phyloP scores from a whole-genome alignment of 2,888 invertebrate genomes.

The Calameuta idolon region DNA sequence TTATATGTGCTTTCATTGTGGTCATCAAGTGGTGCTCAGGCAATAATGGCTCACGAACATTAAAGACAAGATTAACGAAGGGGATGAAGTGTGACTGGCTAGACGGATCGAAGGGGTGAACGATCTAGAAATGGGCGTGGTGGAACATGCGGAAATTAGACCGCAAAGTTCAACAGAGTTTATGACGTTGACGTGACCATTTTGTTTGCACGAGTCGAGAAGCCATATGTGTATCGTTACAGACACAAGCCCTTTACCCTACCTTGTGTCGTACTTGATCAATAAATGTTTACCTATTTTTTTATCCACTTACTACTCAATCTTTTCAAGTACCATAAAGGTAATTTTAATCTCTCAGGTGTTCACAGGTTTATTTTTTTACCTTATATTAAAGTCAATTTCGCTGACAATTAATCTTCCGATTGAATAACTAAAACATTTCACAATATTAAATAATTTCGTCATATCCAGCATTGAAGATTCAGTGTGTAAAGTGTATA shows the following conservation, averaged over 20 bases:
- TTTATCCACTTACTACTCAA: neutral
- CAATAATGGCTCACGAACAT: neutral
- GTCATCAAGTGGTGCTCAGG: neutral
- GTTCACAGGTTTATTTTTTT: no score
- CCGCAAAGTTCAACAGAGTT: constrained; percentile 47
- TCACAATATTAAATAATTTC: no score
- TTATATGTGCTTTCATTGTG: neutral
- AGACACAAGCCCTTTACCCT: neutral
- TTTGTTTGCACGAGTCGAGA: constrained; percentile 46
- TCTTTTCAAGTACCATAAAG: neutral
- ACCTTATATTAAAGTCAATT: no score
- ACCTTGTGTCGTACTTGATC: constrained; percentile 11
- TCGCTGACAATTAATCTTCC: no score
- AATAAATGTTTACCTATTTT: neutral
- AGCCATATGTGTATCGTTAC: constrained; percentile 1
- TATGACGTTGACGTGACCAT: constrained; percentile 51
- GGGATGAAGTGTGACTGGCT: neutral
- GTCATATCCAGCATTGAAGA: no score
- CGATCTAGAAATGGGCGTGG: constrained; percentile 17
- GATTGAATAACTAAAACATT: no score
- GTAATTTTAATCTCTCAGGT: no score
- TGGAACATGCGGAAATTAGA: constrained; percentile 52
- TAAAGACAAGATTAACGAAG: neutral
- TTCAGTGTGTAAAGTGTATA: no score
- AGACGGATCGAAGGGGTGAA: constrained; percentile 1